phyloP scores from a whole-genome alignment of 2,797 vertebrate species.

The Amphiprion clarkii region DNA sequence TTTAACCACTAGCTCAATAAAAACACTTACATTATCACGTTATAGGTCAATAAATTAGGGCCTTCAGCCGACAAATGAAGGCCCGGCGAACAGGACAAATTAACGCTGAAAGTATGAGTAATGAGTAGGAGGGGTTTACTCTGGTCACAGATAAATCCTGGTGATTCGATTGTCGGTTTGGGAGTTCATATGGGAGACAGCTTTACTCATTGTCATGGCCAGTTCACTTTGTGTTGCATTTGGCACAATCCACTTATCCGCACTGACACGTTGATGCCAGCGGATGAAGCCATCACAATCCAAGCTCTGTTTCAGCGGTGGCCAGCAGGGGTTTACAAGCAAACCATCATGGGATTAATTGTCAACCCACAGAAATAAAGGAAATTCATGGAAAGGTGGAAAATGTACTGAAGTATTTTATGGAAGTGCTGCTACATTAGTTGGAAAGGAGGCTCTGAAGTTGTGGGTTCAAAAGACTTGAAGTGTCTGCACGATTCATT shows the following conservation, averaged over 20 bases:
- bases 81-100: conserved; percentile 48
- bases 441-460: conserved; percentile 34
- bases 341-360: conserved; percentile 66
- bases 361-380: conserved; percentile 66
- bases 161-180: conserved; percentile 59
- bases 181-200: conserved; percentile 63
- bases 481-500: conserved; percentile 35
- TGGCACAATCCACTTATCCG: conserved; percentile 65
- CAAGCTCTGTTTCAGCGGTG: conserved; percentile 48
- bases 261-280: conserved; percentile 66
- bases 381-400: conserved; percentile 73
- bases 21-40: conserved; percentile 69
- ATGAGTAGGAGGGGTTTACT: conserved; percentile 35
- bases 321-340: conserved; percentile 69
- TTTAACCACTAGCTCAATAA: conserved; percentile 69
- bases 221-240: conserved; percentile 71
- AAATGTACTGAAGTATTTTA: conserved; percentile 70
- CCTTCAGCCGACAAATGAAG: conserved; percentile 51
- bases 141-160: conserved; percentile 62
- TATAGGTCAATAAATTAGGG: conserved; percentile 75
- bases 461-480: conserved; percentile 51
- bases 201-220: conserved; percentile 69
- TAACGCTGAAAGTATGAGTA: conserved; percentile 59
- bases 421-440: conserved; percentile 60
- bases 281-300: conserved; percentile 63